Evolutionary conservation across 2,113 vertebrate genomes (phyloP).

Genomic region (Spea multiplicata): DNA sequence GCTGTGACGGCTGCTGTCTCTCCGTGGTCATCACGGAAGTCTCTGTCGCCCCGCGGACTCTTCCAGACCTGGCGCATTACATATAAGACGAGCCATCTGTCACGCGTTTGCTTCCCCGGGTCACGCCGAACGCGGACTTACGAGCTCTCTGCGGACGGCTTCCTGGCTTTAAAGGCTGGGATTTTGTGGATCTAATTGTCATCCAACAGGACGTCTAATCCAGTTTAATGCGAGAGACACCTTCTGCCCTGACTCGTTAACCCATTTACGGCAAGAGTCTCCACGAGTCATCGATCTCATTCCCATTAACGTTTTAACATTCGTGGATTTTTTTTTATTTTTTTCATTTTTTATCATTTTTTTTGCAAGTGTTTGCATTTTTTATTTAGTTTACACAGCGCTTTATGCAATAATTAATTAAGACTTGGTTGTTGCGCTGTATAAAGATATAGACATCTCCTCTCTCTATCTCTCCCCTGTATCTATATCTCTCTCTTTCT

Average conservation of each 20-base stretch:
- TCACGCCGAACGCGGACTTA: slow-evolving; percentile 39
- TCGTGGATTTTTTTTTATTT: too few species aligned
- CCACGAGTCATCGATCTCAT: too few species aligned
- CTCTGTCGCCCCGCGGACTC: slow-evolving; percentile 44
- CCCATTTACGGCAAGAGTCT: background rate
- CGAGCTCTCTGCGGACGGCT: slow-evolving; percentile 38
- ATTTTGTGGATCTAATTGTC: slow-evolving; percentile 37
- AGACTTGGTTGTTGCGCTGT: too few species aligned
- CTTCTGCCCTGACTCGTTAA: slow-evolving; percentile 31
- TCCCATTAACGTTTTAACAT: too few species aligned
- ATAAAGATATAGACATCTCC: too few species aligned
- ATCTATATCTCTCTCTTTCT: too few species aligned
- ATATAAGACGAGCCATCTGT: background rate
- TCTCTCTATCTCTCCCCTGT: too few species aligned
- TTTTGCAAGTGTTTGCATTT: too few species aligned
- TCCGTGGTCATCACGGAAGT: slow-evolving; percentile 21
- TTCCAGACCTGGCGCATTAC: slow-evolving; percentile 25
- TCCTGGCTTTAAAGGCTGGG: slow-evolving; percentile 33
- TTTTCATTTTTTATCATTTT: too few species aligned
- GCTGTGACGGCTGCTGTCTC: slow-evolving; percentile 9
- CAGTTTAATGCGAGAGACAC: slow-evolving; percentile 32
- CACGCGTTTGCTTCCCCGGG: slow-evolving; percentile 15
- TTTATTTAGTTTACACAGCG: too few species aligned
- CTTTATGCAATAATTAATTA: too few species aligned
- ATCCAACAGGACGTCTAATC: slow-evolving; percentile 26